Evolutionary conservation across 2,113 vertebrate species (phyloP).

Genomic region (Paralichthys olivaceus): DNA sequence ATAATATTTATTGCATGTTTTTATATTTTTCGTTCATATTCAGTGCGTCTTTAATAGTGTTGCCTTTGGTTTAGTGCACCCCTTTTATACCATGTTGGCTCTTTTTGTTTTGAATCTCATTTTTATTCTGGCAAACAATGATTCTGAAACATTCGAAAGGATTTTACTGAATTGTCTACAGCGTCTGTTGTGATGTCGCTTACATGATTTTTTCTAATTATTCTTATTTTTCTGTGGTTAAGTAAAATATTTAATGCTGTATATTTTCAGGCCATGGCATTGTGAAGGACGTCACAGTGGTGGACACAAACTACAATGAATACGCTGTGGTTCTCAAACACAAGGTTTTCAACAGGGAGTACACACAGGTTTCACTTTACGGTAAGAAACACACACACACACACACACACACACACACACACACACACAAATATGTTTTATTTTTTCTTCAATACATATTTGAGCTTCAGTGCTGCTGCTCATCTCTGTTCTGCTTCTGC

Average conservation of each 20-base stretch:
- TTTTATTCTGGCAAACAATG: too few relatives aligned
- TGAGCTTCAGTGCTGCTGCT: too few relatives aligned
- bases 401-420: neutral
- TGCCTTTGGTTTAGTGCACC: neutral
- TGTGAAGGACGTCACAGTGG: conserved; percentile 83
- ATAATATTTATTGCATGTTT: neutral
- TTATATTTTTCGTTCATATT: neutral
- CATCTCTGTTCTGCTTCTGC: conserved; percentile 16
- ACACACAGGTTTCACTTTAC: conserved; percentile 82
- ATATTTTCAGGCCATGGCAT: conserved; percentile 73
- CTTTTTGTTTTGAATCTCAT: too few relatives aligned
- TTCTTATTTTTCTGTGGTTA: neutral
- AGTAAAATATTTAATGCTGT: neutral
- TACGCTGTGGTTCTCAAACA: conserved; percentile 83
- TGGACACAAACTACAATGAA: conserved; percentile 83
- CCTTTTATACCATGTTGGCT: neutral
- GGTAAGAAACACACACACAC: conserved; percentile 64
- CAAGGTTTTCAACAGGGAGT: conserved; percentile 81
- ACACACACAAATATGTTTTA: too few relatives aligned
- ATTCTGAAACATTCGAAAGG: too few relatives aligned
- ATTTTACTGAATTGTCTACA: neutral
- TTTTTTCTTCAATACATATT: neutral
- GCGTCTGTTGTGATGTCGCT: neutral
- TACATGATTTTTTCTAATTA: neutral
- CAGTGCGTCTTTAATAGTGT: too few relatives aligned